Evolutionary conservation across 2,797 vertebrate genomes (phyloP), one percentile per base, ranked within the genome.

Genomic region (Sitta carolinensis): DNA sequence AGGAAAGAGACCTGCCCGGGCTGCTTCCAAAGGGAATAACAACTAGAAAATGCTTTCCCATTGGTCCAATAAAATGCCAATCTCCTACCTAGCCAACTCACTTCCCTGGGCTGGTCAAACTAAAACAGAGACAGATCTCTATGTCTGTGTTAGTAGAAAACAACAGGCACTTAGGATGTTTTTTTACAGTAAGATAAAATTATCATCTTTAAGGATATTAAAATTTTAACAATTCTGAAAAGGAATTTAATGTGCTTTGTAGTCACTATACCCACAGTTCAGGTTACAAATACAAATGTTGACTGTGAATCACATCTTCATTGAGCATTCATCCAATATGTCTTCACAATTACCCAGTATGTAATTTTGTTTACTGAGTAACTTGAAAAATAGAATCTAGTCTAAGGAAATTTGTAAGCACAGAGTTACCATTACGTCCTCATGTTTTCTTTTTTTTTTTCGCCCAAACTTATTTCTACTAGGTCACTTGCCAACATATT

Each of bases 171-270:
- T 85, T 91, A 27, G 8, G 27, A 86, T 29, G 87, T 75, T 94
- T 87, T 95, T 94, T 77, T 68, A 54, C 21, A 80, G 42, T 55
- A 91, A 96, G 94, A 93, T 93, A 89, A 94, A 96, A 93, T 48
- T 84, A 91, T 16, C 52, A 80, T 91, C 68, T 89, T 82, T 81
- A 84, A 88, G 51, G 21, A 57, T 34, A 61, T 22, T 50, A 67
- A 83, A 69, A 12, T 34, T 66, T 66, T 82, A 59, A 32, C 5
- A 32, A 69, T 80, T 75, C 30, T 13, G 6, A 2, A 63, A 32
- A 50, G 13, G 15, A 74, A 32, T 17, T 74, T 52, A 48, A 36
- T 4, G 15, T 32, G 4, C 6, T 75, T n/a, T 84, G 13, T 51
- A 47, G 45, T 36, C 22, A 22, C 8, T 30, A 16, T 45, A 74